Evolutionary conservation across 64 coral and sea anemone species (phyloP).

Genomic region (Astreopora myriophthalma): DNA sequence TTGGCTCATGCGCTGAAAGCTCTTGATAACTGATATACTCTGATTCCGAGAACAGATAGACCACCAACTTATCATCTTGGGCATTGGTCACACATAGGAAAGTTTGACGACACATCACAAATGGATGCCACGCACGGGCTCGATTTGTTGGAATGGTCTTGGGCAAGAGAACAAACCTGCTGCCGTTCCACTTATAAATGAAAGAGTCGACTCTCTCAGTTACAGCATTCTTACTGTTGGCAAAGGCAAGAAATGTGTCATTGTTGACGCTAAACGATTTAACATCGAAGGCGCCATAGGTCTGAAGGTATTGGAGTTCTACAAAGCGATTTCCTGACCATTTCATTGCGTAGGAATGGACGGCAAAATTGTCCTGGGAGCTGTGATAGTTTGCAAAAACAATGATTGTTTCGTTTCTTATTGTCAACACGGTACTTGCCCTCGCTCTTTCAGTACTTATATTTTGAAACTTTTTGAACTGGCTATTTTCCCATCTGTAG

Average conservation of each 20-base stretch:
- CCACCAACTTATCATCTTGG: not conserved
- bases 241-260: constrained; percentile 22
- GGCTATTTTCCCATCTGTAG: not conserved
- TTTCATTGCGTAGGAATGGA: no score
- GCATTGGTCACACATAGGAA: not conserved
- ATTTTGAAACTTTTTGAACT: not conserved
- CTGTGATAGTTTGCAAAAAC: not conserved
- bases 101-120: not conserved
- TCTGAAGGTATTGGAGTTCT: constrained; percentile 1
- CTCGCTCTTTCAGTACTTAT: not conserved
- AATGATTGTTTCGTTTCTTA: not conserved
- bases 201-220: not conserved
- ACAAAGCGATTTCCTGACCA: no score
- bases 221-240: not conserved
- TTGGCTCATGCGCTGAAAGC: not conserved
- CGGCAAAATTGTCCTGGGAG: no score
- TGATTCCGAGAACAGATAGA: not conserved
- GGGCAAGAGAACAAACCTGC: not conserved
- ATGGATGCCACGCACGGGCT: not conserved
- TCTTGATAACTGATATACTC: not conserved
- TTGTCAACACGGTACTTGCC: not conserved
- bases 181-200: not conserved
- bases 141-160: not conserved
- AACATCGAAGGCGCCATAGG: constrained; percentile 30
- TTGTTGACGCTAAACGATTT: constrained; percentile 28